phyloP scores from a whole-genome alignment of 2,113 vertebrate genomes.

The Callipepla squamata region DNA sequence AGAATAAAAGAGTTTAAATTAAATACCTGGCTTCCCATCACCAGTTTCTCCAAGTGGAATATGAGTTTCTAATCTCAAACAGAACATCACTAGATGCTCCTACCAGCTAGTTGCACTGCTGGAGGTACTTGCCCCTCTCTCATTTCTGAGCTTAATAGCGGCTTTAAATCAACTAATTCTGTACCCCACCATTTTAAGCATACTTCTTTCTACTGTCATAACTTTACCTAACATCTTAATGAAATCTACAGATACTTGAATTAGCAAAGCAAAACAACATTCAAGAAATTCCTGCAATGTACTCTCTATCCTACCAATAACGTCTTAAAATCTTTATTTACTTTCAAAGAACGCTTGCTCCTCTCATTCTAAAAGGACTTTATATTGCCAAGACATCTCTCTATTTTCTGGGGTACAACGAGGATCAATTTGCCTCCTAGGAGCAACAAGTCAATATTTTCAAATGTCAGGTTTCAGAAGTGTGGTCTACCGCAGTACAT shows the following conservation, averaged over 20 bases:
- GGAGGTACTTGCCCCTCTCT: rapidly evolving
- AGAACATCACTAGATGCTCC: background rate
- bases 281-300: background rate
- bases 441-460: background rate
- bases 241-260: background rate
- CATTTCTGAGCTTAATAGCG: too few relatives aligned
- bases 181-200: background rate
- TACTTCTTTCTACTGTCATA: background rate
- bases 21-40: background rate
- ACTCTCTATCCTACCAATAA: background rate
- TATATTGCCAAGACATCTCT: background rate
- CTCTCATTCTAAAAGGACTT: background rate
- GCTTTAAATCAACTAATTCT: background rate
- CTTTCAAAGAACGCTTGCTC: background rate
- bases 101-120: background rate
- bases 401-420: background rate
- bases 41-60: background rate
- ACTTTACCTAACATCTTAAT: background rate
- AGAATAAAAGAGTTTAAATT: background rate
- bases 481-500: rapidly evolving
- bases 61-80: background rate
- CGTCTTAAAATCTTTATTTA: background rate
- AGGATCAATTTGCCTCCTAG: too few relatives aligned
- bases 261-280: background rate
- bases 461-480: background rate